A percentile compares a stretch with the other conserved stretches of the same genome.
Evolutionary conservation across 2,797 vertebrate species (phyloP).

Genomic region (Platyrinchus mystaceus): DNA sequence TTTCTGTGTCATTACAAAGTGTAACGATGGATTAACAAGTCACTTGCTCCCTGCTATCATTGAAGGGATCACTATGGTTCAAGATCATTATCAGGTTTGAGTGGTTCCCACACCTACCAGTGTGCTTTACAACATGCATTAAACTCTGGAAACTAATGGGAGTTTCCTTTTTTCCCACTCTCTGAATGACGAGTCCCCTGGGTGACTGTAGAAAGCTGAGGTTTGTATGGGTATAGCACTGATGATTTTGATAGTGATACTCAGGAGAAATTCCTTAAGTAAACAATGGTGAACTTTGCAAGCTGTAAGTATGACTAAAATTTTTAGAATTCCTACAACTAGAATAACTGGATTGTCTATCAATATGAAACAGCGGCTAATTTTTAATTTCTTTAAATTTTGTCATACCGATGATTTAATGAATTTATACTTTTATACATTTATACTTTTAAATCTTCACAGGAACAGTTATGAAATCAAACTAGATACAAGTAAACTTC

Average conservation of each 20-base stretch:
- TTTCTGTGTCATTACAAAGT: slow-evolving; percentile 41
- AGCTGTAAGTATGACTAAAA: background rate
- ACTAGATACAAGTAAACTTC: background rate
- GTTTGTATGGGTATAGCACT: background rate
- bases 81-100: slow-evolving; percentile 63
- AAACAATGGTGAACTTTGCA: background rate
- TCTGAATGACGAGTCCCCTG: background rate
- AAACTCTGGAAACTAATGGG: background rate
- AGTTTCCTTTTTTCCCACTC: background rate
- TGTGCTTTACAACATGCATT: background rate
- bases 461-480: background rate
- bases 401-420: background rate
- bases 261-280: background rate
- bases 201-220: background rate
- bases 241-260: background rate
- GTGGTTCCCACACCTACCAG: background rate
- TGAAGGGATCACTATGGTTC: slow-evolving; percentile 11
- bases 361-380: background rate
- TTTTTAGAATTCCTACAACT: background rate
- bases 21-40: background rate
- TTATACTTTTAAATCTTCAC: background rate
- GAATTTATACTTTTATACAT: no score
- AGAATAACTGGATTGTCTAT: background rate
- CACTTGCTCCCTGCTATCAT: slow-evolving; percentile 20
- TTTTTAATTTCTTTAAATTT: background rate